These are phyloP conservation scores for Adelosebastes latens DNA, from an alignment of 2,797 vertebrate species.

Conservation along the genomic window DNA sequence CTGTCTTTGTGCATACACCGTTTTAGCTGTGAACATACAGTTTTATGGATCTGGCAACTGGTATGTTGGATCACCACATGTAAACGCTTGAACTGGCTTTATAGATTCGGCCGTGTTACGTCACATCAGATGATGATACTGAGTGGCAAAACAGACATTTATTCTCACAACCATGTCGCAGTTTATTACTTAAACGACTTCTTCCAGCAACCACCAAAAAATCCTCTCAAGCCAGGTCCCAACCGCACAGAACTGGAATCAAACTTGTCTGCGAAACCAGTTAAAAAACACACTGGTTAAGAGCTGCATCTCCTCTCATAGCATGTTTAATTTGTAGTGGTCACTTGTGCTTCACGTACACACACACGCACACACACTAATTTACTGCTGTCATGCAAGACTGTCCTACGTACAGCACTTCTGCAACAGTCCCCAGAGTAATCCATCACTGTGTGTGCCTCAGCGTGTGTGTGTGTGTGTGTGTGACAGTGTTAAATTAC, in stretches of 20 bases:
- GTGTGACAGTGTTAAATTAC: slow-evolving; percentile 81
- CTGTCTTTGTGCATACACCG: background rate
- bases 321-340: slow-evolving; percentile 21
- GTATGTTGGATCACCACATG: background rate
- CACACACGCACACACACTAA: slow-evolving; percentile 28
- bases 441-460: slow-evolving; percentile 63
- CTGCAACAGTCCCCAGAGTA: slow-evolving; percentile 65
- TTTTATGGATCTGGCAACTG: slow-evolving; percentile 8
- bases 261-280: slow-evolving; percentile 22
- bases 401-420: slow-evolving; percentile 61
- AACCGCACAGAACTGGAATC: background rate
- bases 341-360: slow-evolving; percentile 41
- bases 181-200: slow-evolving; percentile 34
- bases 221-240: background rate
- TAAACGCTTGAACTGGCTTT: slow-evolving; percentile 2
- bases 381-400: slow-evolving; percentile 57
- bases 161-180: slow-evolving; percentile 16
- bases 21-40: background rate
- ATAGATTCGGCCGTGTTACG: background rate
- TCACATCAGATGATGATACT: slow-evolving; percentile 18
- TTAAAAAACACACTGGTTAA: background rate
- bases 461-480: slow-evolving; percentile 28
- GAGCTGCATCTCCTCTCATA: slow-evolving; percentile 5
- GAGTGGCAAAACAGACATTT: slow-evolving; percentile 32
- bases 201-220: slow-evolving; percentile 24